Base-by-base conservation (phyloP, 2,888 invertebrate genomes). In the Apantesis nais region DNA sequence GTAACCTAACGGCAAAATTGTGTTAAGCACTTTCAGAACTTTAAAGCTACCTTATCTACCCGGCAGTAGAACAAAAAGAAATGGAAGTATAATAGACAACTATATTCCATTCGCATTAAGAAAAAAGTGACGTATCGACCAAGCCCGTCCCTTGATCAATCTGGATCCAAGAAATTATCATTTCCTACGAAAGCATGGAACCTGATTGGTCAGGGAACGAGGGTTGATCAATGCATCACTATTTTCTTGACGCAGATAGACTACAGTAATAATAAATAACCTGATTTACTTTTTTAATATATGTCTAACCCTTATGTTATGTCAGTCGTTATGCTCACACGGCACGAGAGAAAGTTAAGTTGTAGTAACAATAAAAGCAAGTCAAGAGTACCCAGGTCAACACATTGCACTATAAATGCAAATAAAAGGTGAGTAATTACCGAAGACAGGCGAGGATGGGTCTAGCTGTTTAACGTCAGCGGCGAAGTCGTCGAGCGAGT, bases 381-480 rank as follows among this genome's bases (percentile, higher is more conserved):
- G 8, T 22, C 22, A 22, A 48, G 25, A 9, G 41, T 41, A 48
- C 62, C 25, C 8, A 34, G 16, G 48, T 78, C 81, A 85, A 87
- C 62, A 86, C 80, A 87, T 86, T 83, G 83, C 74, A 81, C 71
- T 72, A 34, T 62, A 48, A 55, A 55, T 72, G 87, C 88, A 88
- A 89, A 83, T 73, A 72, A 77, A 85, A 90, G 86, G 82, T 73
- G 83, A 81, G 82, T 87, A 86, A 80, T 94, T 95, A 95, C 95
- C 95, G 88, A 95, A 95, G 83, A 91, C 85, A 82, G 95, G 94
- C 89, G 95, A 94, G 77, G 92, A 87, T 79, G 95, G 94, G 87
- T 95, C 95, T 83, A 95, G 92, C 87, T 94, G 94, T 88, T 90
- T 93, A 90, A 93, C 88, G 83, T 95, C 95, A 7, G 93, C 91